These are phyloP conservation scores for Phrynocephalus versicolor DNA, from an alignment of 2,113 vertebrate species.

Conservation along the genomic window DNA sequence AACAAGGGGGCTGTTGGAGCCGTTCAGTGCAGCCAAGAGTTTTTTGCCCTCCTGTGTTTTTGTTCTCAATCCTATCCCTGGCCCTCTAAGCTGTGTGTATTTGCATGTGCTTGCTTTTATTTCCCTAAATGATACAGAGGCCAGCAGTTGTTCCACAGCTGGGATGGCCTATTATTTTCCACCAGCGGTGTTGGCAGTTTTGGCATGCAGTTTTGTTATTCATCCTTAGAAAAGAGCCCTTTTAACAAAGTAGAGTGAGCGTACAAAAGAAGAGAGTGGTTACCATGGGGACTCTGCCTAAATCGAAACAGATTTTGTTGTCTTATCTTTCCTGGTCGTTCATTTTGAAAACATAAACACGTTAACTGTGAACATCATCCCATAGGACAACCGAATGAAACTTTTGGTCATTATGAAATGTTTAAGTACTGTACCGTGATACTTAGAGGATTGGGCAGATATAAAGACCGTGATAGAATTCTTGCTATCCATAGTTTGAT, in stretches of 20 bases:
- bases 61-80: slow-evolving; percentile 29
- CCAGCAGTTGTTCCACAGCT: slow-evolving; percentile 24
- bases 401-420: background rate
- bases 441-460: background rate
- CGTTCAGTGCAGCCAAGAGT: background rate
- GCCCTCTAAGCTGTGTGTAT: slow-evolving; percentile 11
- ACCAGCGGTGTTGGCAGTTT: background rate
- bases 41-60: slow-evolving; percentile 25
- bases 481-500: background rate
- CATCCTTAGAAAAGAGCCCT: slow-evolving; percentile 41
- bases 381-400: background rate
- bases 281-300: slow-evolving; percentile 11
- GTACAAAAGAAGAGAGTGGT: slow-evolving; percentile 24
- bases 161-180: slow-evolving; percentile 31
- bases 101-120: slow-evolving; percentile 36
- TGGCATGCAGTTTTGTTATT: slow-evolving; percentile 43
- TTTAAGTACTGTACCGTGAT: background rate
- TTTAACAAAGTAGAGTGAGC: slow-evolving; percentile 28
- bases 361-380: background rate
- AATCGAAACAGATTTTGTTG: background rate
- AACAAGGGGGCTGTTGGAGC: background rate
- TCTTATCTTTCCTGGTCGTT: background rate
- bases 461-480: too few species aligned
- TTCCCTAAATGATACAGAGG: slow-evolving; percentile 38
- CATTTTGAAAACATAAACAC: slow-evolving; percentile 6